Conservation (phyloP, 1,140 invertebrate genomes). For the Trichonephila inaurata region DNA sequence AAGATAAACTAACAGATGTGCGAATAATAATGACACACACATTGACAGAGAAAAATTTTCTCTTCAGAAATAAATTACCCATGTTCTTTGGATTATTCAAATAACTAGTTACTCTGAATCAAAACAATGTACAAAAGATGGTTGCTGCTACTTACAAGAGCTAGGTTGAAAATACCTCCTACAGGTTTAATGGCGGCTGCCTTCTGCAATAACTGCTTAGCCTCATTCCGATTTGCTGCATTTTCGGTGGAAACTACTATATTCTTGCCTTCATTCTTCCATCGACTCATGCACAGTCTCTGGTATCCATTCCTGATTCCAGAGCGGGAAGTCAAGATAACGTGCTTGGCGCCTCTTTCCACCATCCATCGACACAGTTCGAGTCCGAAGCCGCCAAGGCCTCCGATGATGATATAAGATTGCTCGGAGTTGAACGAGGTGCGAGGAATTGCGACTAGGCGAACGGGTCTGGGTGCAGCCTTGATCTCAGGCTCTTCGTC, state of each 20-base stretch:
- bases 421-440: conserved; percentile 93
- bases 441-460: conserved; percentile 85
- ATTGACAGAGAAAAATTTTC: too few relatives aligned
- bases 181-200: conserved; percentile 86
- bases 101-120: too few relatives aligned
- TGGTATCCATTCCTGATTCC: conserved; percentile 95
- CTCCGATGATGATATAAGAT: conserved; percentile 92
- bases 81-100: too few relatives aligned
- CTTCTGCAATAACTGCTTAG: conserved; percentile 85
- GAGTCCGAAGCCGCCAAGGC: conserved; percentile 96
- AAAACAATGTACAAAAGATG: too few relatives aligned
- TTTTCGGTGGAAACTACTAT: conserved; percentile 88
- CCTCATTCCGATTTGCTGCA: conserved; percentile 85
- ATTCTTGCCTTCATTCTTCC: conserved; percentile 87
- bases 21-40: too few relatives aligned
- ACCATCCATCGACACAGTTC: conserved; percentile 96
- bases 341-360: conserved; percentile 88
- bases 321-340: conserved; percentile 93
- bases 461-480: conserved; percentile 62
- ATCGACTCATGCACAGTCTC: conserved; percentile 78
- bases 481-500: conserved; percentile 79
- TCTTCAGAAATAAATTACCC: too few relatives aligned
- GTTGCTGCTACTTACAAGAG: conserved; percentile 80
- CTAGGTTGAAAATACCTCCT: conserved; percentile 97
- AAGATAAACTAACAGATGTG: too few relatives aligned